phyloP scores from a whole-genome alignment of 2,888 invertebrate species.

The Epinotia nisella region DNA sequence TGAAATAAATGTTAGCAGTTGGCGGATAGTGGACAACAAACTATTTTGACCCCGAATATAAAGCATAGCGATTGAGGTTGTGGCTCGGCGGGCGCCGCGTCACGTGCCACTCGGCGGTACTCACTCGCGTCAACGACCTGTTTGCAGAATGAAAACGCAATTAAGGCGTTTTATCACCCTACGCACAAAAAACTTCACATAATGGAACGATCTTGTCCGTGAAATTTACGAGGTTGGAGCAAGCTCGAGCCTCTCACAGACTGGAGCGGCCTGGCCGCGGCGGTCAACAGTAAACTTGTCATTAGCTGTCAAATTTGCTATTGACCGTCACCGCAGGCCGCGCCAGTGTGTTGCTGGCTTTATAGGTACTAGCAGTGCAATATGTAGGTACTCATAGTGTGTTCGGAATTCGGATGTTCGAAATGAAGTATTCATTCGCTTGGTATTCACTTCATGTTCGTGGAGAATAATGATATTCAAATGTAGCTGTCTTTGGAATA shows the following conservation, averaged over 20 bases:
- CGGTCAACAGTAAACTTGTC: no score
- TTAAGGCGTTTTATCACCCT: slow-evolving; percentile 20
- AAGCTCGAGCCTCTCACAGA: no score
- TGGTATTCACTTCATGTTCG: not conserved
- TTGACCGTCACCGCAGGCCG: no score
- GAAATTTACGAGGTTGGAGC: not conserved
- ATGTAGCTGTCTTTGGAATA: not conserved
- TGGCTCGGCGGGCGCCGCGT: not conserved
- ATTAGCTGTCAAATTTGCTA: no score
- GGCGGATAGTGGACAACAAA: not conserved
- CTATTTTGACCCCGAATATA: slow-evolving; percentile 6
- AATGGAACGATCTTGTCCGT: slow-evolving; percentile 21
- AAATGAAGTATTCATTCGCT: not conserved
- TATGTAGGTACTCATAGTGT: not conserved
- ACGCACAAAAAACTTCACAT: slow-evolving; percentile 25
- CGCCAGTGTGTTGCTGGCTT: no score
- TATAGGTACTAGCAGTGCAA: not conserved
- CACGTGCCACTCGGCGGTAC: slow-evolving; percentile 8
- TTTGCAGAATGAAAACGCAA: slow-evolving; percentile 27
- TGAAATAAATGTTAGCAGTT: slow-evolving; percentile 13
- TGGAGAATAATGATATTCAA: slow-evolving; percentile 1
- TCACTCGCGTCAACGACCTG: slow-evolving; percentile 8
- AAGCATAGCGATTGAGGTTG: slow-evolving; percentile 11
- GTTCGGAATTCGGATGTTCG: not conserved
- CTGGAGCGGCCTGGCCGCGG: no score